phyloP scores from a whole-genome alignment of 2,888 invertebrate genomes.

The Dryocosmus kuriphilus region DNA sequence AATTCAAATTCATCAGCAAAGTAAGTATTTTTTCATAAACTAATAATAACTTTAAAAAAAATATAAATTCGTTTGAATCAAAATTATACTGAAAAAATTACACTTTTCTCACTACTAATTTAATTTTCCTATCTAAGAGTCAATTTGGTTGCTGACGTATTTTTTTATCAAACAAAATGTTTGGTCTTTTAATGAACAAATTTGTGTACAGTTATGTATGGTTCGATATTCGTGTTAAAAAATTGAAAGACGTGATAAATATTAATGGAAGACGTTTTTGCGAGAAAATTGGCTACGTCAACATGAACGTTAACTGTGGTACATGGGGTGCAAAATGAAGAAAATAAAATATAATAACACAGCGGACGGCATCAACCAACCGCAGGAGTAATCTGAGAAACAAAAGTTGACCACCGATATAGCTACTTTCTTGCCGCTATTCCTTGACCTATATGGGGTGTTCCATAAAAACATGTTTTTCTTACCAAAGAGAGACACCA shows the following conservation, averaged over 20 bases:
- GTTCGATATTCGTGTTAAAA: background rate
- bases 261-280: background rate
- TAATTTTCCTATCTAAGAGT: too few relatives aligned
- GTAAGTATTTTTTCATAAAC: too few relatives aligned
- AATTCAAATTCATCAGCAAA: background rate
- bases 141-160: too few relatives aligned
- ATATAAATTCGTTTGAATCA: too few relatives aligned
- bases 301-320: slow-evolving; percentile 19
- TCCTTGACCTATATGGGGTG: slow-evolving; percentile 9
- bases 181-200: too few relatives aligned
- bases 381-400: slow-evolving; percentile 23
- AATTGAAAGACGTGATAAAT: slow-evolving; percentile 5
- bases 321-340: slow-evolving; percentile 29
- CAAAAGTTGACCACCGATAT: slow-evolving; percentile 7
- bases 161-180: too few relatives aligned
- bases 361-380: slow-evolving; percentile 28
- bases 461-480: slow-evolving; percentile 4
- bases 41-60: too few relatives aligned
- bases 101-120: too few relatives aligned
- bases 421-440: slow-evolving; percentile 22
- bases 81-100: too few relatives aligned
- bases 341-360: slow-evolving; percentile 25
- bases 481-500: background rate
- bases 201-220: too few relatives aligned
- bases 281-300: slow-evolving; percentile 15